phyloP scores from a whole-genome alignment of 2,797 vertebrate species.

The Etheostoma perlongum region DNA sequence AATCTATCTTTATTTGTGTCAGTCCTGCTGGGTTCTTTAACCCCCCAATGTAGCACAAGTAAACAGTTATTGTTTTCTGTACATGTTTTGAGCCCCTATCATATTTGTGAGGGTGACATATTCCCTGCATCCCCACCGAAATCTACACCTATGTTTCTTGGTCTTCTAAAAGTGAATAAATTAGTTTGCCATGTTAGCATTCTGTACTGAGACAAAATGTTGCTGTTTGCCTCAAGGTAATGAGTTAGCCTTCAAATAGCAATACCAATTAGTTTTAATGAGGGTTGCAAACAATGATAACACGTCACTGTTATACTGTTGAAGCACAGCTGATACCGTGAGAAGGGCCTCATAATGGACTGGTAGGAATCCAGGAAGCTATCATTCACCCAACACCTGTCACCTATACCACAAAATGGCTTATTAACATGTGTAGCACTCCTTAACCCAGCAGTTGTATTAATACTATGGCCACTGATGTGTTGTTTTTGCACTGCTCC shows the following conservation, averaged over 20 bases:
- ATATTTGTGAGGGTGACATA: too few relatives aligned
- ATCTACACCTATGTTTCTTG: slow-evolving; percentile 3
- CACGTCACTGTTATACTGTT: slow-evolving; percentile 56
- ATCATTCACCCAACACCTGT: slow-evolving; percentile 65
- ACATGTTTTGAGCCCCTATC: too few relatives aligned
- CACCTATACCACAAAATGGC: slow-evolving; percentile 46
- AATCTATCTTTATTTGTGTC: too few relatives aligned
- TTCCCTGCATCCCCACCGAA: too few relatives aligned
- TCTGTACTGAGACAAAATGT: slow-evolving; percentile 74
- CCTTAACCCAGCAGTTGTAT: slow-evolving; percentile 35
- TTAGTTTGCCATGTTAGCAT: slow-evolving; percentile 55
- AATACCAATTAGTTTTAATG: slow-evolving; percentile 79
- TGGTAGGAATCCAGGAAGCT: slow-evolving; percentile 66
- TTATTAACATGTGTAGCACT: slow-evolving; percentile 63
- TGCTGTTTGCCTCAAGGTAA: slow-evolving; percentile 65
- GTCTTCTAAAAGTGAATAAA: slow-evolving; percentile 52
- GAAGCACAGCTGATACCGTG: slow-evolving; percentile 54
- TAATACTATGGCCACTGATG: slow-evolving; percentile 17
- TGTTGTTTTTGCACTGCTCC: slow-evolving; percentile 8
- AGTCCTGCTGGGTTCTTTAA: too few relatives aligned
- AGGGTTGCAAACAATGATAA: slow-evolving; percentile 72
- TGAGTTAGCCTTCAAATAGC: slow-evolving; percentile 72
- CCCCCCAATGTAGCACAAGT: too few relatives aligned
- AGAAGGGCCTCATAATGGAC: slow-evolving; percentile 66
- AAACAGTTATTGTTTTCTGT: too few relatives aligned